Conservation (phyloP, 2,888 invertebrate genomes). For the Machimus rusticus region DNA sequence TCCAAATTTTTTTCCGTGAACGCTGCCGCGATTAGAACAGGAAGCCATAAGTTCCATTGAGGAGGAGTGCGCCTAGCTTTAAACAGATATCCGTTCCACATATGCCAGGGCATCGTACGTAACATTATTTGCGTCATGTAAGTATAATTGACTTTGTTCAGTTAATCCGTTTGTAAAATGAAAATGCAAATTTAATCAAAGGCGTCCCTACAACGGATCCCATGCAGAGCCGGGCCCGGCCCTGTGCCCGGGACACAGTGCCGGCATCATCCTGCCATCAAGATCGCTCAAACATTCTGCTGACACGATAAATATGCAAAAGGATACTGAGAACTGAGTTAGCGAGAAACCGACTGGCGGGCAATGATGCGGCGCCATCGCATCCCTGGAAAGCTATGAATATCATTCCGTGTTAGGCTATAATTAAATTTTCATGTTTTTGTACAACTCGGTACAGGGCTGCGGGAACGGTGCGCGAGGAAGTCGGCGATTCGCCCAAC, state of each 20-base stretch:
- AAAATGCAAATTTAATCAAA: slow-evolving; percentile 53
- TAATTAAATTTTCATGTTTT: slow-evolving; percentile 42
- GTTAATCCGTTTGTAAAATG: slow-evolving; percentile 53
- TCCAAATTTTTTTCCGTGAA: no score
- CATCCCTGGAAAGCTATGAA: slow-evolving; percentile 38
- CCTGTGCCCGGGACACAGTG: not conserved
- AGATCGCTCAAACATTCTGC: slow-evolving; percentile 12
- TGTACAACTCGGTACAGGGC: not conserved
- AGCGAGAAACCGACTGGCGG: slow-evolving; percentile 22
- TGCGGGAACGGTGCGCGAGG: not conserved
- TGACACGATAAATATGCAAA: slow-evolving; percentile 40
- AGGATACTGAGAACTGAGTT: slow-evolving; percentile 16
- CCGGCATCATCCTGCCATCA: slow-evolving; percentile 6
- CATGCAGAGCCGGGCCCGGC: not conserved
- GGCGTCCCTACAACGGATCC: slow-evolving; percentile 47
- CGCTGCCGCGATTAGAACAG: not conserved
- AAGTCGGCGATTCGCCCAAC: not conserved
- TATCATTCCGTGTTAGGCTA: slow-evolving; percentile 34
- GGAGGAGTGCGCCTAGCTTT: not conserved
- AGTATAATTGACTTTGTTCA: slow-evolving; percentile 52
- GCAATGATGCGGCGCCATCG: slow-evolving; percentile 22
- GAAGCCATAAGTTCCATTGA: not conserved
- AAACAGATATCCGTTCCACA: not conserved
- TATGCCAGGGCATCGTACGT: not conserved
- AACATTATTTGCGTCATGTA: slow-evolving; percentile 50